phyloP scores from a whole-genome alignment of 2,888 invertebrate species.

The Aphodius granarius region DNA sequence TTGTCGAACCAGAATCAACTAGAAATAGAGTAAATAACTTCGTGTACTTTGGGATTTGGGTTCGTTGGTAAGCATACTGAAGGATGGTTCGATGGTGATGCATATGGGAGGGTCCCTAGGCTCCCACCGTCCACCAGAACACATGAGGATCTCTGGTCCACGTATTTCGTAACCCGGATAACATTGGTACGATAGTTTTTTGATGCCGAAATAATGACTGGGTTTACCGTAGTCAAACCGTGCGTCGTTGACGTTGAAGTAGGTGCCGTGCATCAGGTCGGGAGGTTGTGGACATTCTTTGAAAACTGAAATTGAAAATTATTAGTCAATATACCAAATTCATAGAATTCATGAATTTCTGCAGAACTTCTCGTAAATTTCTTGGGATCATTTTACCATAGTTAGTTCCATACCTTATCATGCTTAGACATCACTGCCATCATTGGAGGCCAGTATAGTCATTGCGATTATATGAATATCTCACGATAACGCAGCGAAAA shows the following conservation, averaged over 20 bases:
- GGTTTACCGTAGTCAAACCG: constrained; percentile 33
- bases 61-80: constrained; percentile 38
- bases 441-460: background rate
- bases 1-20: constrained; percentile 42
- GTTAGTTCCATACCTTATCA: background rate
- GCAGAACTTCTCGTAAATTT: too few species aligned
- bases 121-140: constrained; percentile 53
- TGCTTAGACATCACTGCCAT: background rate
- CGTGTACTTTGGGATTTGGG: background rate
- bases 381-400: too few species aligned
- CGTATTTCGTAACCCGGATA: constrained; percentile 50
- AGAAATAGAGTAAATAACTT: constrained; percentile 19
- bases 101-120: constrained; percentile 46
- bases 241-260: constrained; percentile 40
- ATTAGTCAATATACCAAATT: too few species aligned
- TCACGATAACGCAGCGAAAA: background rate
- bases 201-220: constrained; percentile 46
- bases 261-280: constrained; percentile 43
- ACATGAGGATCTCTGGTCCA: constrained; percentile 48
- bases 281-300: constrained; percentile 49
- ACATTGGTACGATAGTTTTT: constrained; percentile 51
- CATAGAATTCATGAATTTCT: too few species aligned
- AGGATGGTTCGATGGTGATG: constrained; percentile 38
- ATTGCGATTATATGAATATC: background rate
- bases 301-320: constrained; percentile 40